These are phyloP conservation scores for Apodemia zela DNA, from an alignment of 2,888 invertebrate species.

Conservation along the genomic window DNA sequence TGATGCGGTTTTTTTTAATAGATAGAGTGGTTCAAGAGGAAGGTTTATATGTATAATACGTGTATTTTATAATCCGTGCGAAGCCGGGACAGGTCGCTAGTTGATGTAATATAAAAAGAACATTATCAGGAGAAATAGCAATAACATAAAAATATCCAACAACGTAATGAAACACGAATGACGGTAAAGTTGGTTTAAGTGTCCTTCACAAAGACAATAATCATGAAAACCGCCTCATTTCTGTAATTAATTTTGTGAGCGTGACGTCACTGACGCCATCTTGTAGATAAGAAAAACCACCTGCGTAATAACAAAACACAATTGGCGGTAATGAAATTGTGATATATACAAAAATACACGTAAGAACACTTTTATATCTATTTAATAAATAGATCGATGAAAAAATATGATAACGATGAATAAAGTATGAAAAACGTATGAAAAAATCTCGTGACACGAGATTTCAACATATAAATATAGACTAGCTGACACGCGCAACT, in stretches of 20 bases:
- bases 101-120: not conserved
- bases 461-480: too few relatives aligned
- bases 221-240: not conserved
- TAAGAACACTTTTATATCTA: not conserved
- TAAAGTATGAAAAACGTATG: too few relatives aligned
- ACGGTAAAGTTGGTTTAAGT: not conserved
- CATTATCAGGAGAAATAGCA: not conserved
- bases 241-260: constrained; percentile 4
- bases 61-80: too few relatives aligned
- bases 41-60: too few relatives aligned
- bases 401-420: too few relatives aligned
- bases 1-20: too few relatives aligned
- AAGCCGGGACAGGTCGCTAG: too few relatives aligned
- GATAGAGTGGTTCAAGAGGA: too few relatives aligned
- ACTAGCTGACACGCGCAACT: too few relatives aligned
- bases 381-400: too few relatives aligned
- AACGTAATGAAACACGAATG: not conserved
- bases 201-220: constrained; percentile 5
- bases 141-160: not conserved
- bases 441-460: too few relatives aligned
- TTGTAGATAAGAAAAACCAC: not conserved
- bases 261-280: not conserved
- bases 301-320: not conserved
- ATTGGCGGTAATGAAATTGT: not conserved
- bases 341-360: not conserved